phyloP scores from a whole-genome alignment of 2,113 vertebrate genomes.

The Diphyllodes magnificus region DNA sequence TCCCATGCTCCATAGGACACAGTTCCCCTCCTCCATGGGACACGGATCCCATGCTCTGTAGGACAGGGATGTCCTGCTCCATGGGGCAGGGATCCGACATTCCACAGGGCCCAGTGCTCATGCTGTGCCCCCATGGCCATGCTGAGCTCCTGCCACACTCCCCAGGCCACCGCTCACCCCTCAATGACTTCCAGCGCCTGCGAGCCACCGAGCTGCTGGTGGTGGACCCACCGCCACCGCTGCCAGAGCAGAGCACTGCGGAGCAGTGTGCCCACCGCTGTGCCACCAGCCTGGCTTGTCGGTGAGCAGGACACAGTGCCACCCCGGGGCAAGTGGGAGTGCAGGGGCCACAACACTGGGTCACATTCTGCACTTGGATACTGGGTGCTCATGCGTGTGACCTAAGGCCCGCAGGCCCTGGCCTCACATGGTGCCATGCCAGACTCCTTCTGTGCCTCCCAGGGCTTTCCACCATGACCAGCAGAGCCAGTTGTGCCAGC shows the following conservation, averaged over 20 bases:
- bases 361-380: background rate
- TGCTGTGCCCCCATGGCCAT: background rate
- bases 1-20: background rate
- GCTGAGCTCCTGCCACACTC: background rate
- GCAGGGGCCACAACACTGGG: accelerated
- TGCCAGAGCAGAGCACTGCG: constrained; percentile 45
- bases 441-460: background rate
- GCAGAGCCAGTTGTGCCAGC: constrained; percentile 81
- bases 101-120: too few species aligned
- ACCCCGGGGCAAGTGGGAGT: accelerated
- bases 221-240: background rate
- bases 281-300: constrained; percentile 76
- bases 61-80: background rate
- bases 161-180: constrained; percentile 80
- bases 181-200: constrained; percentile 91
- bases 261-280: constrained; percentile 87
- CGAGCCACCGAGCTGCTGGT: constrained; percentile 81
- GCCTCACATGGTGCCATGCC: accelerated
- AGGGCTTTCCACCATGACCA: constrained; percentile 90
- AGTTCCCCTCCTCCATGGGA: background rate
- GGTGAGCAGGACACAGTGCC: constrained; percentile 56
- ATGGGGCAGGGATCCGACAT: accelerated
- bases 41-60: accelerated
- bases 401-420: accelerated
- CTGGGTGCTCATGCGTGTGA: background rate